Evolutionary conservation across 1,140 invertebrate species (phyloP).

Genomic region (Anadara kagoshimensis): DNA sequence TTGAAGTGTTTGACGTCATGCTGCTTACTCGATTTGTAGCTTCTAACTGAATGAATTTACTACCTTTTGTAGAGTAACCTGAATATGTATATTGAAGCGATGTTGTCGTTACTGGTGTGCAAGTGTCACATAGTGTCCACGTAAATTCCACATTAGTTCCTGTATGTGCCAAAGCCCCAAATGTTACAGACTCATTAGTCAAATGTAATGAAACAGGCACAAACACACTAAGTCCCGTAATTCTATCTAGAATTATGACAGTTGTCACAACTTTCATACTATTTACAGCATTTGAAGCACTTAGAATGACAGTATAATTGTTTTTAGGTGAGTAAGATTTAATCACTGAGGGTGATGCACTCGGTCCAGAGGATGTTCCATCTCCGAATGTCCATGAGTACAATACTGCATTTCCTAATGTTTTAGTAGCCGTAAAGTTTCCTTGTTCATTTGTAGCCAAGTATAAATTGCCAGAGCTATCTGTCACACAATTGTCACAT

Average conservation of each 20-base stretch:
- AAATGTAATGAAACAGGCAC: not conserved
- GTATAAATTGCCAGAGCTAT: constrained; percentile 27
- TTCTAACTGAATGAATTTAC: no score
- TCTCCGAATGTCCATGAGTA: constrained; percentile 35
- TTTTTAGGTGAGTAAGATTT: constrained; percentile 10
- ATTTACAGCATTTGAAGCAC: constrained; percentile 2
- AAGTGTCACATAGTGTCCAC: constrained; percentile 38
- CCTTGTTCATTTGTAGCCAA: constrained; percentile 21
- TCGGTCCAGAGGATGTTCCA: not conserved
- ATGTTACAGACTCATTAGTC: constrained; percentile 20
- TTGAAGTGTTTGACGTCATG: no score
- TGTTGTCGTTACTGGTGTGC: not conserved
- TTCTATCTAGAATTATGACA: no score
- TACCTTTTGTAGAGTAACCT: no score
- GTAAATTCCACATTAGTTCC: constrained; percentile 29
- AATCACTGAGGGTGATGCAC: constrained; percentile 9
- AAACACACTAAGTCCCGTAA: no score
- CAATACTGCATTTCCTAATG: constrained; percentile 26
- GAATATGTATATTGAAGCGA: no score
- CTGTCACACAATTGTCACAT: constrained; percentile 34
- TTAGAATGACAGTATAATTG: constrained; percentile 22
- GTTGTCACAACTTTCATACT: no score
- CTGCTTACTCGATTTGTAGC: no score
- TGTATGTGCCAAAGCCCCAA: constrained; percentile 19
- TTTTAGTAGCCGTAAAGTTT: constrained; percentile 29